Evolutionary conservation across 2,797 vertebrate species (phyloP).

Genomic region (Ibycter americanus): DNA sequence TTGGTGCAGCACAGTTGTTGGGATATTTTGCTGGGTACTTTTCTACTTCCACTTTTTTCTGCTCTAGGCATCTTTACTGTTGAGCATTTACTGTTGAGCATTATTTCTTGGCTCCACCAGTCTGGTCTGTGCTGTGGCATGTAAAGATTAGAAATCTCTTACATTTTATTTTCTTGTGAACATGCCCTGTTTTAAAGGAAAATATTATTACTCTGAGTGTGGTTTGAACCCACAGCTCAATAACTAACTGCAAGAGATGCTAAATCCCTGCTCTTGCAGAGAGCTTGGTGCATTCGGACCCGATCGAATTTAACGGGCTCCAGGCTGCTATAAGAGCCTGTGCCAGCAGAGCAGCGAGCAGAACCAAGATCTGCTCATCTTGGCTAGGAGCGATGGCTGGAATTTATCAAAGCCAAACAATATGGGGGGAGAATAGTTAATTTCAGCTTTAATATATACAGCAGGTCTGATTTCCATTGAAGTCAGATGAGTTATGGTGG

Average conservation of each 20-base stretch:
- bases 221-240: not conserved
- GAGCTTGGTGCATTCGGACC: not conserved
- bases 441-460: slow-evolving; percentile 46
- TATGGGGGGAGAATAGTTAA: not conserved
- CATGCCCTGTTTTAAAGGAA: not conserved
- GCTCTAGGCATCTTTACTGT: not conserved
- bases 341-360: not conserved
- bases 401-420: slow-evolving; percentile 44
- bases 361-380: not conserved
- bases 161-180: slow-evolving; percentile 18
- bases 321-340: not conserved
- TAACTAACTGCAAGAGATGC: not conserved
- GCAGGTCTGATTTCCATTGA: slow-evolving; percentile 54
- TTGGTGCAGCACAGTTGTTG: not conserved
- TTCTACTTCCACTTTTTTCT: not conserved
- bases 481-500: not conserved
- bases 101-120: not conserved
- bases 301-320: not conserved
- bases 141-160: not conserved
- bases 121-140: not conserved
- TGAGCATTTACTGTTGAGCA: not conserved
- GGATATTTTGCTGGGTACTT: not conserved
- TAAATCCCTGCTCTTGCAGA: not conserved
- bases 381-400: not conserved
- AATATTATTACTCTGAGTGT: not conserved